Conservation (phyloP, 2,113 vertebrate genomes). For the Mionectes macconnelli region DNA sequence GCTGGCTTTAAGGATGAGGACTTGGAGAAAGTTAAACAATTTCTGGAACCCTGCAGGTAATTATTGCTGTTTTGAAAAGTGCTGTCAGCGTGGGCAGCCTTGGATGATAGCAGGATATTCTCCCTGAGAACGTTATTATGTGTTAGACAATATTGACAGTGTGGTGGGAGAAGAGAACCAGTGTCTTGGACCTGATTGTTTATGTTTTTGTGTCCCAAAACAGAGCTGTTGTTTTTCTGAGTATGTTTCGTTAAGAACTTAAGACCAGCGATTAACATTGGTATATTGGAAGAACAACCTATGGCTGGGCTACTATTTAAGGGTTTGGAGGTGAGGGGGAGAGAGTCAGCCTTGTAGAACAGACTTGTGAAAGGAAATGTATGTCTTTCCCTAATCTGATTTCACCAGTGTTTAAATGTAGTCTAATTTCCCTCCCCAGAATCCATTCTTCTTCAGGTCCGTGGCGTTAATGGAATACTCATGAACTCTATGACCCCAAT, state of each 20-base stretch:
- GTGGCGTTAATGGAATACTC: conserved; percentile 79
- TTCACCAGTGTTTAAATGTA: background rate
- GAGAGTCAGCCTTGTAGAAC: background rate
- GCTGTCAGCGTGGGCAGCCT: background rate
- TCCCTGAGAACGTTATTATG: background rate
- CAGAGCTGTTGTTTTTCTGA: background rate
- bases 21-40: background rate
- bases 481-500: conserved; percentile 79
- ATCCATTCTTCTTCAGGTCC: conserved; percentile 83
- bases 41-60: background rate
- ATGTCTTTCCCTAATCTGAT: background rate
- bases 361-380: background rate
- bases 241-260: background rate
- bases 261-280: background rate
- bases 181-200: background rate
- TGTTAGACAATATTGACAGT: background rate
- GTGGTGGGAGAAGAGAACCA: background rate
- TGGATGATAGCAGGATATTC: background rate
- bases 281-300: background rate
- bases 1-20: background rate
- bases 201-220: background rate
- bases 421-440: conserved; percentile 70
- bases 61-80: background rate
- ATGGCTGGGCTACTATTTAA: background rate
- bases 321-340: background rate